Evolutionary conservation across 2,113 vertebrate genomes (phyloP).

Genomic region (Marmota flaviventris): DNA sequence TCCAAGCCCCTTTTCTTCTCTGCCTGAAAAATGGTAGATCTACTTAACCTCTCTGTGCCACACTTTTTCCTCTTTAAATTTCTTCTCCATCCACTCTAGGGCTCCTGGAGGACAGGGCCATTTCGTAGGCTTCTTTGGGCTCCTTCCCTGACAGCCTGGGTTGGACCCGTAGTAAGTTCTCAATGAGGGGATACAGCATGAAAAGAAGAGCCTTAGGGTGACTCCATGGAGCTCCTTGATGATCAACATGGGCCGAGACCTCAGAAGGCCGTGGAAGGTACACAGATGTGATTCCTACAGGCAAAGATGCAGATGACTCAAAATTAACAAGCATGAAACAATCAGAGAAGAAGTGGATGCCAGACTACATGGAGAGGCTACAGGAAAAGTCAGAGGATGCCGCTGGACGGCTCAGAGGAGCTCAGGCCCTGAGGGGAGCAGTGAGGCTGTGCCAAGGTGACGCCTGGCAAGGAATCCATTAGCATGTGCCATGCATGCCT

Average conservation of each 20-base stretch:
- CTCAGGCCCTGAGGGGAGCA: rapidly evolving
- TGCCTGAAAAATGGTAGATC: background rate
- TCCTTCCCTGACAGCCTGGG: background rate
- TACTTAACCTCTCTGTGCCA: too few species aligned
- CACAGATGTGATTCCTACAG: background rate
- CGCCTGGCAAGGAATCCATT: rapidly evolving
- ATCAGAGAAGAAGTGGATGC: background rate
- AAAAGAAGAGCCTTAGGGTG: background rate
- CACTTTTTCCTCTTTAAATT: too few species aligned
- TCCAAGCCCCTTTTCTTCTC: background rate
- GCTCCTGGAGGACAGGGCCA: background rate
- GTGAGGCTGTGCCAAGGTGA: background rate
- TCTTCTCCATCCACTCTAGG: background rate
- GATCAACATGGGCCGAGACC: background rate
- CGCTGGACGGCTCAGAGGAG: background rate
- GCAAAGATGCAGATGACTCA: background rate
- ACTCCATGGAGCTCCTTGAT: background rate
- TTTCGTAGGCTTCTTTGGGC: background rate
- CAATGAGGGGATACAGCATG: background rate
- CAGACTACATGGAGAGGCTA: background rate
- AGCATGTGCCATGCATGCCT: background rate
- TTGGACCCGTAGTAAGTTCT: background rate
- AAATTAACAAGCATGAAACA: background rate
- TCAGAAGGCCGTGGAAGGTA: background rate
- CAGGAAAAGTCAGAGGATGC: background rate